Conservation (phyloP, 2,113 vertebrate genomes). For the Circaetus gallicus region DNA sequence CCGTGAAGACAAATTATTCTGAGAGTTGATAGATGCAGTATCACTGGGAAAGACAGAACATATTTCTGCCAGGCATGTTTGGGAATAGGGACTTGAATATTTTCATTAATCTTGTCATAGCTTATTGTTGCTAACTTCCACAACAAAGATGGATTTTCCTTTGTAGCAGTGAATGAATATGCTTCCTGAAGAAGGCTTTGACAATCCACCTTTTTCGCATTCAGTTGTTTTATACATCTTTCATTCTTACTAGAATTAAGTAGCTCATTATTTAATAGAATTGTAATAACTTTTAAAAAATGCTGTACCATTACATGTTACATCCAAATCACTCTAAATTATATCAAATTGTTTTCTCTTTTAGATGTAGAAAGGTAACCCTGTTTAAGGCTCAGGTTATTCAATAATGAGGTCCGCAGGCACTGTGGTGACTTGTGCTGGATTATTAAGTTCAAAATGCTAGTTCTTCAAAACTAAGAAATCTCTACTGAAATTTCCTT, state of each 20-base stretch:
- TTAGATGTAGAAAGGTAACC: background rate
- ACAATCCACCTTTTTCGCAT: background rate
- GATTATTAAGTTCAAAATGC: background rate
- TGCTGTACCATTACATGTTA: background rate
- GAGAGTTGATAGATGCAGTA: conserved; percentile 6
- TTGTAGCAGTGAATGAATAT: background rate
- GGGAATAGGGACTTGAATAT: conserved; percentile 44
- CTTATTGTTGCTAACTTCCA: conserved; percentile 24
- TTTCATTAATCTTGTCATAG: conserved; percentile 52
- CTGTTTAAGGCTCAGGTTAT: background rate
- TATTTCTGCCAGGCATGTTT: conserved; percentile 48
- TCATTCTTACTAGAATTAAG: background rate
- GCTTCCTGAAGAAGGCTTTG: background rate
- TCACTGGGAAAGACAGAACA: conserved; percentile 37
- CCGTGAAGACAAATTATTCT: conserved; percentile 2
- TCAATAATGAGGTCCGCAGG: background rate
- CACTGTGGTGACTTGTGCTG: background rate
- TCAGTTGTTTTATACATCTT: background rate
- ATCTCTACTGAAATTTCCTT: background rate
- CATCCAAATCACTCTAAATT: background rate
- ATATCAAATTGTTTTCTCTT: background rate
- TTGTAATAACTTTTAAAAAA: background rate
- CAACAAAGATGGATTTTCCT: background rate
- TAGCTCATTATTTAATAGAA: background rate
- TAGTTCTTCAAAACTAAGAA: background rate